Percentiles rank a stretch among this genome's conserved stretches.
Conservation (phyloP, 2,888 invertebrate species). For the Prosapia bicincta region DNA sequence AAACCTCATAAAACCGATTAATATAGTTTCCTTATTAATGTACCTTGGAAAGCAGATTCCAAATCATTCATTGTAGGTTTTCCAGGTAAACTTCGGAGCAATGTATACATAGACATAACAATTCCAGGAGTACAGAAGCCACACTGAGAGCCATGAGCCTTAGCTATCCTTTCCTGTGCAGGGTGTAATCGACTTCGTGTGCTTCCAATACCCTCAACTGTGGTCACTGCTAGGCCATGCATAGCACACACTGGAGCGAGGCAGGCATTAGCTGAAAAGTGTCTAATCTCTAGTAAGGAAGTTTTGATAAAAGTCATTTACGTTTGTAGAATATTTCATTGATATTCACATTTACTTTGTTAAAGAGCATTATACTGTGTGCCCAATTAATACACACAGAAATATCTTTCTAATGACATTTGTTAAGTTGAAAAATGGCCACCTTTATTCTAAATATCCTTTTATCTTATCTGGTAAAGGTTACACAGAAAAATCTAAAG, state of each 20-base stretch:
- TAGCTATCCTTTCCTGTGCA: conserved; percentile 79
- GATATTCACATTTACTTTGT: too few relatives aligned
- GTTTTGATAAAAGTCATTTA: too few relatives aligned
- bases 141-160: conserved; percentile 91
- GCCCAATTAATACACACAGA: conserved; percentile 38
- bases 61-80: conserved; percentile 71
- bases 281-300: conserved; percentile 50
- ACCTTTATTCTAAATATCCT: too few relatives aligned
- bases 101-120: conserved; percentile 94
- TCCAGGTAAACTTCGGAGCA: conserved; percentile 66
- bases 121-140: conserved; percentile 96
- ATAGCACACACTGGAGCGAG: conserved; percentile 81
- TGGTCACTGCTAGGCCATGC: conserved; percentile 86
- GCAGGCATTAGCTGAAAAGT: conserved; percentile 85
- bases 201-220: conserved; percentile 90
- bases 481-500: too few relatives aligned
- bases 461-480: too few relatives aligned
- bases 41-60: conserved; percentile 78
- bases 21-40: too few relatives aligned
- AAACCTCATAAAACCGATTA: too few relatives aligned
- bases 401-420: too few relatives aligned
- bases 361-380: too few relatives aligned
- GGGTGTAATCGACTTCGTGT: conserved; percentile 75
- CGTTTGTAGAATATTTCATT: too few relatives aligned
- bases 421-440: too few relatives aligned